Conservation (phyloP, 2,888 invertebrate species). For the Zygaena filipendulae region DNA sequence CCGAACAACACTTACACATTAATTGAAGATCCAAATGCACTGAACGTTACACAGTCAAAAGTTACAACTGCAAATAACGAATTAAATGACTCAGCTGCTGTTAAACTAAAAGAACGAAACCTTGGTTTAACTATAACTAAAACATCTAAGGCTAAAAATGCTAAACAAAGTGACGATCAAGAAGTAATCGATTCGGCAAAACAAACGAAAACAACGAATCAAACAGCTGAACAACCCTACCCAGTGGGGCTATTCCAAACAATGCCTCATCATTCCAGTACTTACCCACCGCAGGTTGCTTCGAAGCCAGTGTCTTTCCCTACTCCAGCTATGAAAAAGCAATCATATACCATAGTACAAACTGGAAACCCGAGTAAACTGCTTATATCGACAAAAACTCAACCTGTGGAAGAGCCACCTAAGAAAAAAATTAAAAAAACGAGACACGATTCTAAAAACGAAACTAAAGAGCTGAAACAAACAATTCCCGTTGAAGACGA, state of each 20-base stretch:
- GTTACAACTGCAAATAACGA: slow-evolving; percentile 5
- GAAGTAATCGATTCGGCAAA: slow-evolving; percentile 26
- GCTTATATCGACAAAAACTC: slow-evolving; percentile 51
- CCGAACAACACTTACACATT: slow-evolving; percentile 51
- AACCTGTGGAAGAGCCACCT: slow-evolving; percentile 23
- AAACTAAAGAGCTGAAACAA: slow-evolving; percentile 17
- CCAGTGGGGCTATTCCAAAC: slow-evolving; percentile 55
- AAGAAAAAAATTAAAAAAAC: slow-evolving; percentile 33
- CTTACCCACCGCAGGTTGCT: slow-evolving; percentile 15
- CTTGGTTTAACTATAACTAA: too few species aligned
- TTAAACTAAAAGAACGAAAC: slow-evolving; percentile 12
- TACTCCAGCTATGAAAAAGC: slow-evolving; percentile 52
- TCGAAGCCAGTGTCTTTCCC: slow-evolving; percentile 27
- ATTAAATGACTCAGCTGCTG: slow-evolving; percentile 15
- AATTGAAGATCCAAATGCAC: slow-evolving; percentile 29
- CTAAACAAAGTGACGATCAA: slow-evolving; percentile 4
- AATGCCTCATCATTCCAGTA: slow-evolving; percentile 25
- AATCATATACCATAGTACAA: slow-evolving; percentile 52
- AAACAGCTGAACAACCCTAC: slow-evolving; percentile 31
- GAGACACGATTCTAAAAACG: slow-evolving; percentile 19
- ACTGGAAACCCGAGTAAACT: slow-evolving; percentile 56
- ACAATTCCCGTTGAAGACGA: slow-evolving; percentile 37
- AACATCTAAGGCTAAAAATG: background rate
- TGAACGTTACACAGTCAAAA: background rate
- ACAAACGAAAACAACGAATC: slow-evolving; percentile 8